phyloP scores from a whole-genome alignment of 2,888 invertebrate genomes.

The Anthoptus insignis region DNA sequence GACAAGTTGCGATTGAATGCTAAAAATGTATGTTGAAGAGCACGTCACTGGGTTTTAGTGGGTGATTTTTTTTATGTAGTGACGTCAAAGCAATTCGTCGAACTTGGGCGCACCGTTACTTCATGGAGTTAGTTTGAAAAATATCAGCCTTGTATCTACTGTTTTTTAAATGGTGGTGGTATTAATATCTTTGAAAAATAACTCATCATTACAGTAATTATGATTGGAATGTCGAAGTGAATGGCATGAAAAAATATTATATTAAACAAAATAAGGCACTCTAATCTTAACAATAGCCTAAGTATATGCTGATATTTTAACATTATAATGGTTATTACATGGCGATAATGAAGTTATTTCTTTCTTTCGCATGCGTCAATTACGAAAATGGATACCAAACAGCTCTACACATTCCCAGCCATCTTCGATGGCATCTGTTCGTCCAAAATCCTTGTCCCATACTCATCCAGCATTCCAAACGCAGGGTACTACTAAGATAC shows the following conservation, averaged over 20 bases:
- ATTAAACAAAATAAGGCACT: neutral
- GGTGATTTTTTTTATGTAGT: conserved; percentile 60
- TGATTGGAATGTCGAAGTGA: neutral
- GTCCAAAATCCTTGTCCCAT: conserved; percentile 80
- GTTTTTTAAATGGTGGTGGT: conserved; percentile 43
- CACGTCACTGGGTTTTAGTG: conserved; percentile 66
- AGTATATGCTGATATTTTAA: conserved; percentile 40
- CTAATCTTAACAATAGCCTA: conserved; percentile 37
- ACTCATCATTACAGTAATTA: neutral
- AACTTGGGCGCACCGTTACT: conserved; percentile 40
- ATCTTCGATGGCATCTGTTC: conserved; percentile 82
- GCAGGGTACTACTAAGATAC: conserved; percentile 91
- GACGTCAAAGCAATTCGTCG: conserved; percentile 51
- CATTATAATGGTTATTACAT: conserved; percentile 45
- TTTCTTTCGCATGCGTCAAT: conserved; percentile 79
- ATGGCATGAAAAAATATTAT: conserved; percentile 14
- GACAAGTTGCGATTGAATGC: conserved; percentile 61
- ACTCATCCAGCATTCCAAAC: conserved; percentile 86
- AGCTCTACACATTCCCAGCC: conserved; percentile 86
- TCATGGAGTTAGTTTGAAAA: conserved; percentile 29
- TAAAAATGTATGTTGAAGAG: conserved; percentile 39
- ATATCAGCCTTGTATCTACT: conserved; percentile 21
- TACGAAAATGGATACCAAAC: conserved; percentile 73
- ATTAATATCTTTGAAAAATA: neutral
- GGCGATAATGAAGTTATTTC: conserved; percentile 53